Conservation (phyloP, 2,113 vertebrate genomes). For the Microcebus griseorufus region DNA sequence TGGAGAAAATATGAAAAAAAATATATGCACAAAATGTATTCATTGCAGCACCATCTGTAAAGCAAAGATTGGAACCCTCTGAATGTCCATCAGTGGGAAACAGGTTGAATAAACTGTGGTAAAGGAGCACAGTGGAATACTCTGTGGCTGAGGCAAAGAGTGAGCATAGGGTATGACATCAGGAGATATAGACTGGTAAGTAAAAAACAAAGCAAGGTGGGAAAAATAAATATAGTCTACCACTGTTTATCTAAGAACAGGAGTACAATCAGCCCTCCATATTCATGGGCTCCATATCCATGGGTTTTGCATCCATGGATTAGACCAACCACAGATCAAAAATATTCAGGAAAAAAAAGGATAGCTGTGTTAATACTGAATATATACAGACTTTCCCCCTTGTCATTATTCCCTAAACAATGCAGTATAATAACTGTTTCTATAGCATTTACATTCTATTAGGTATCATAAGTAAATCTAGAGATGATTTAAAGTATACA, state of each 20-base stretch:
- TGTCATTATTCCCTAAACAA: background rate
- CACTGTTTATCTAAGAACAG: background rate
- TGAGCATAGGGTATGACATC: no score
- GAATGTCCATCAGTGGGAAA: background rate
- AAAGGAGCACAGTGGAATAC: no score
- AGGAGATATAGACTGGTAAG: background rate
- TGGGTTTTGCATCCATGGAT: background rate
- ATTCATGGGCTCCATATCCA: background rate
- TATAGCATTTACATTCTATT: background rate
- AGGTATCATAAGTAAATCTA: background rate
- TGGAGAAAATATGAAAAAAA: background rate
- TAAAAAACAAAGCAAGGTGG: background rate
- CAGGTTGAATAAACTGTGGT: background rate
- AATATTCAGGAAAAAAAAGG: background rate
- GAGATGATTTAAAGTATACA: background rate
- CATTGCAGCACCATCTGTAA: background rate
- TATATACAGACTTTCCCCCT: background rate
- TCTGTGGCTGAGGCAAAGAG: background rate
- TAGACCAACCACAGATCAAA: background rate
- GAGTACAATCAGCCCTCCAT: background rate
- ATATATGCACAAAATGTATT: background rate
- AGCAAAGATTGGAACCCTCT: background rate
- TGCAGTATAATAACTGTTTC: background rate
- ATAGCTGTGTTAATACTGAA: background rate
- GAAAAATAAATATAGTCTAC: background rate